A percentile compares a stretch with the other conserved stretches of the same genome.
phyloP scores from a whole-genome alignment of 2,113 vertebrate genomes.

The Pholis gunnellus region DNA sequence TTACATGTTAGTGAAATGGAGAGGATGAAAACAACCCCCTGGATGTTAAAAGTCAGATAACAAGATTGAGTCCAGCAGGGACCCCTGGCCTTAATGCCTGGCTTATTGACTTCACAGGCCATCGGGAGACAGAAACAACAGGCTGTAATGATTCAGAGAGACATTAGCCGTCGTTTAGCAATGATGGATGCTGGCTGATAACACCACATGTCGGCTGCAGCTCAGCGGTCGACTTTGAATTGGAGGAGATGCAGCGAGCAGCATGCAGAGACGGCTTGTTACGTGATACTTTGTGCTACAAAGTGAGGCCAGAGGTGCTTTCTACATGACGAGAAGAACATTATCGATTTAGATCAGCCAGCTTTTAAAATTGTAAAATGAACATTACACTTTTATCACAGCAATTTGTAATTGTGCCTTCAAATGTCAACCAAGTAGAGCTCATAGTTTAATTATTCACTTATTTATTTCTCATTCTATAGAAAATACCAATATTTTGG shows the following conservation, averaged over 20 bases:
- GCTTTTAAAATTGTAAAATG: not conserved
- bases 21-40: constrained; percentile 56
- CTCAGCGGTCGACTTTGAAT: constrained; percentile 32
- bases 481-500: not conserved
- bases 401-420: not conserved
- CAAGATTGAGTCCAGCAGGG: constrained; percentile 58
- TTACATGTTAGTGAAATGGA: constrained; percentile 55
- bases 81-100: constrained; percentile 55
- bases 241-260: constrained; percentile 2
- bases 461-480: not conserved
- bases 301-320: not conserved
- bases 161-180: constrained; percentile 55
- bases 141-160: constrained; percentile 58
- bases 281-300: not conserved
- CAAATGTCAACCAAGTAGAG: not conserved
- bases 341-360: not conserved
- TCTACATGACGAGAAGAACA: not conserved
- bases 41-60: constrained; percentile 65
- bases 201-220: constrained; percentile 52
- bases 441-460: not conserved
- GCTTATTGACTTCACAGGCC: constrained; percentile 72
- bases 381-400: not conserved
- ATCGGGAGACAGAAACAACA: constrained; percentile 50
- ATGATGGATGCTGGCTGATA: constrained; percentile 58
- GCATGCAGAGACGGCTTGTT: constrained; percentile 4